Percentiles rank a stretch among this genome's conserved stretches.
Conservation (phyloP, 2,888 invertebrate genomes). For the Helobdella robusta region DNA sequence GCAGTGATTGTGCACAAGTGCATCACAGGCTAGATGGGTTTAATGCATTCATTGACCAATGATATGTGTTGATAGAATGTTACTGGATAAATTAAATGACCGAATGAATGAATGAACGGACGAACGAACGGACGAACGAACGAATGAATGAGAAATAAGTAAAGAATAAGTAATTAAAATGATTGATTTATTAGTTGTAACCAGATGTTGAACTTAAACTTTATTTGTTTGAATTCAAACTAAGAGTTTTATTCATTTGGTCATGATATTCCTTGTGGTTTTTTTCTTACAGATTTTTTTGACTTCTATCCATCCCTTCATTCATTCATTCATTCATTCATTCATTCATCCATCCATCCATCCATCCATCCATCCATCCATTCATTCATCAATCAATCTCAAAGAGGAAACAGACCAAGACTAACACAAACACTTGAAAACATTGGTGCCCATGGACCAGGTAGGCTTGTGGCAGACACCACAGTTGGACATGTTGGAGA, state of each 20-base stretch:
- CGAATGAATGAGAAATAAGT: not conserved
- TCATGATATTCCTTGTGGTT: too few relatives aligned
- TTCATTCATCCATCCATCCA: conserved; percentile 5
- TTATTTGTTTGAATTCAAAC: not conserved
- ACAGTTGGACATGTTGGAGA: conserved; percentile 19
- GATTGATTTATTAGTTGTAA: not conserved
- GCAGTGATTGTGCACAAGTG: conserved; percentile 9
- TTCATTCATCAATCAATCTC: not conserved
- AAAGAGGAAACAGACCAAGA: not conserved
- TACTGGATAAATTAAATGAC: not conserved
- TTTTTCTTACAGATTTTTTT: too few relatives aligned
- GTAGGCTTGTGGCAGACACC: conserved; percentile 20
- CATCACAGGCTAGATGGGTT: conserved; percentile 9
- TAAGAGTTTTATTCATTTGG: too few relatives aligned
- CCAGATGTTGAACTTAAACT: not conserved
- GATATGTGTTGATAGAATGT: not conserved
- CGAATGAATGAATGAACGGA: not conserved
- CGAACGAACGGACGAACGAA: not conserved
- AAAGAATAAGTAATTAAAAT: conserved; percentile 1
- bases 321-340: not conserved
- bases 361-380: not conserved
- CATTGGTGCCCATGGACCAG: conserved; percentile 11
- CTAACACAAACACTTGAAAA: conserved; percentile 16
- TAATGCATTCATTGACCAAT: too few relatives aligned
- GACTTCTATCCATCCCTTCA: too few relatives aligned